Evolutionary conservation across 2,797 vertebrate species (phyloP).

Genomic region (Setipinna tenuifilis): DNA sequence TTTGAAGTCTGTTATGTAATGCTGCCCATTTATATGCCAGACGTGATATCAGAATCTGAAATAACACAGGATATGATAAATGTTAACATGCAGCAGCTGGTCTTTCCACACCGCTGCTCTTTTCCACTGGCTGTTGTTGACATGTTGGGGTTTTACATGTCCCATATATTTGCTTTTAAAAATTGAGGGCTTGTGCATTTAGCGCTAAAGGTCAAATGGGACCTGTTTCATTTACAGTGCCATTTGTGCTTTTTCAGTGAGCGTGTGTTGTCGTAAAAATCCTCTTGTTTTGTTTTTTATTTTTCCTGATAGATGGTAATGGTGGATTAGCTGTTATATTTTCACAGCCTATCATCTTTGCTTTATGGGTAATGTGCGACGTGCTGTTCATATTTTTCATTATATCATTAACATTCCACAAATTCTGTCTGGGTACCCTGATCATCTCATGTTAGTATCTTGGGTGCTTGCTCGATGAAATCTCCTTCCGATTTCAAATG

Average conservation of each 20-base stretch:
- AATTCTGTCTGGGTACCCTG: neutral
- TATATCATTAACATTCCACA: neutral
- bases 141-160: neutral
- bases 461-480: neutral
- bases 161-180: neutral
- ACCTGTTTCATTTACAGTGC: neutral
- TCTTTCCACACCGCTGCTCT: neutral
- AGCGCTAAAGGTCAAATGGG: neutral
- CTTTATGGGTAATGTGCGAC: neutral
- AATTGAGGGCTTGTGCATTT: neutral
- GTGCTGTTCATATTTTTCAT: neutral
- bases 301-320: neutral
- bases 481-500: neutral
- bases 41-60: neutral
- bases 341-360: too few relatives aligned
- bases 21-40: neutral
- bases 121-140: neutral
- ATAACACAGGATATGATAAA: neutral
- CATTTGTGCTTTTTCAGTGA: neutral
- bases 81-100: neutral
- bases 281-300: neutral
- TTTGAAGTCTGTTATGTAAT: slow-evolving; percentile 3
- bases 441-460: too few relatives aligned
- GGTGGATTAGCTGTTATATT: neutral
- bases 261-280: neutral